Conservation (phyloP, 1,140 invertebrate species). For the Drosophila kohkoa region DNA sequence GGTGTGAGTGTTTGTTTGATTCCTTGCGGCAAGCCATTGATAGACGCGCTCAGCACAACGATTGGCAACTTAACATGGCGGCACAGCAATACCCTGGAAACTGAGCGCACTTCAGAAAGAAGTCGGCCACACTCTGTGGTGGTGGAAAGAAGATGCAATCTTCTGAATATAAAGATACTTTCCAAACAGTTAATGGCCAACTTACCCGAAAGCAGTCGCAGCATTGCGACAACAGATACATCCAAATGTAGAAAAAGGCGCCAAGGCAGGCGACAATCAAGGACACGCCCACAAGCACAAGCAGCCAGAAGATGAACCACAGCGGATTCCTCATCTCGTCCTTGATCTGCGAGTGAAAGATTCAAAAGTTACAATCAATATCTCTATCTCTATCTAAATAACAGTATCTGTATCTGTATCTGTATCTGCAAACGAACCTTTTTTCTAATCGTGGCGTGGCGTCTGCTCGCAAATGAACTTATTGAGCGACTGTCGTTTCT, state of each 20-base stretch:
- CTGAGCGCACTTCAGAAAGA: constrained; percentile 46
- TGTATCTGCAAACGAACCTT: neutral
- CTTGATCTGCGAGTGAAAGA: neutral
- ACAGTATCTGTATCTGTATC: too few species aligned
- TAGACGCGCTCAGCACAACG: constrained; percentile 25
- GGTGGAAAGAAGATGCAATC: neutral
- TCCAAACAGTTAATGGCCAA: neutral
- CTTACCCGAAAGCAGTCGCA: constrained; percentile 45
- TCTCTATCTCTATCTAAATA: too few species aligned
- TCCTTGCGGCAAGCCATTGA: neutral
- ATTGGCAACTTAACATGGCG: constrained; percentile 49
- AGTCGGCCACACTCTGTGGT: constrained; percentile 27
- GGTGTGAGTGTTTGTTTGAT: neutral
- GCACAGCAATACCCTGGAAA: constrained; percentile 53
- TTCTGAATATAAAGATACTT: neutral
- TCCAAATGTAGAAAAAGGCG: constrained; percentile 42
- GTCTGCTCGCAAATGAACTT: neutral
- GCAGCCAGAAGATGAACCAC: constrained; percentile 50
- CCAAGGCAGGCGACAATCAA: constrained; percentile 39
- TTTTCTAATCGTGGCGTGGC: neutral
- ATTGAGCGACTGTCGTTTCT: constrained; percentile 22
- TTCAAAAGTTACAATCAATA: too few species aligned
- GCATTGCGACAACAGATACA: constrained; percentile 46
- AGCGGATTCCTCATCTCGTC: constrained; percentile 47
- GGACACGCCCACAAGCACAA: constrained; percentile 29